Conservation (phyloP, 2,888 invertebrate species). For the Lucinisca nassula region DNA sequence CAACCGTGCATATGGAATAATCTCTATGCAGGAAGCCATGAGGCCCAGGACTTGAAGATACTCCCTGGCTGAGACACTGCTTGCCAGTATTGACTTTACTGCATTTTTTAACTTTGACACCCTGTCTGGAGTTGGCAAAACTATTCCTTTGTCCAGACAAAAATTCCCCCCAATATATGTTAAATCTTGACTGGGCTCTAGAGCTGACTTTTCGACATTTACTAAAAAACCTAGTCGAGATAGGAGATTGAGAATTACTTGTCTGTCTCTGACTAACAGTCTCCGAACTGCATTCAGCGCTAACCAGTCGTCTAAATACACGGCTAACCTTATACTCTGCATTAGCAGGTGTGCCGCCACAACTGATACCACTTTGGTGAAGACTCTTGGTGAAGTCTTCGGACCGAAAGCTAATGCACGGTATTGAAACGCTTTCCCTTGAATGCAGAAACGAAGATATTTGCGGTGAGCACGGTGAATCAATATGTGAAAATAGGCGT, state of each 20-base stretch:
- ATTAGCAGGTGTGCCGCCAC: conserved; percentile 36
- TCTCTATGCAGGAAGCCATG: conserved; percentile 53
- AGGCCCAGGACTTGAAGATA: conserved; percentile 29
- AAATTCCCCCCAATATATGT: conserved; percentile 41
- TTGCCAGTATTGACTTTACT: background rate
- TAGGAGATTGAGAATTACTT: background rate
- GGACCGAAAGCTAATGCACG: conserved; percentile 32
- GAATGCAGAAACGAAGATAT: conserved; percentile 40
- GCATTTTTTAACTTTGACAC: background rate
- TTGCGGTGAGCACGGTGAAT: conserved; percentile 35
- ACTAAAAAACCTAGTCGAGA: conserved; percentile 52
- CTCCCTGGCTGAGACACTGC: background rate
- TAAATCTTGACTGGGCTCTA: conserved; percentile 36
- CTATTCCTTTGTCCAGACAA: conserved; percentile 18
- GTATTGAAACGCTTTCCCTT: conserved; percentile 23
- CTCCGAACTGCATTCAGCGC: no score
- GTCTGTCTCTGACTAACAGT: conserved; percentile 36
- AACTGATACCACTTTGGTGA: conserved; percentile 55
- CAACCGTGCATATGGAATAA: conserved; percentile 57
- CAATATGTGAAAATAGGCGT: conserved; percentile 36
- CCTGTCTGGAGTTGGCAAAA: conserved; percentile 46
- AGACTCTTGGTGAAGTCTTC: conserved; percentile 33
- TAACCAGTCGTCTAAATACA: conserved; percentile 66
- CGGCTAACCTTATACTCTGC: conserved; percentile 38
- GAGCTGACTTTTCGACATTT: conserved; percentile 47